A percentile compares a stretch with the other conserved stretches of the same genome.
phyloP scores from a whole-genome alignment of 2,113 vertebrate species.

The Hippocampus zosterae region DNA sequence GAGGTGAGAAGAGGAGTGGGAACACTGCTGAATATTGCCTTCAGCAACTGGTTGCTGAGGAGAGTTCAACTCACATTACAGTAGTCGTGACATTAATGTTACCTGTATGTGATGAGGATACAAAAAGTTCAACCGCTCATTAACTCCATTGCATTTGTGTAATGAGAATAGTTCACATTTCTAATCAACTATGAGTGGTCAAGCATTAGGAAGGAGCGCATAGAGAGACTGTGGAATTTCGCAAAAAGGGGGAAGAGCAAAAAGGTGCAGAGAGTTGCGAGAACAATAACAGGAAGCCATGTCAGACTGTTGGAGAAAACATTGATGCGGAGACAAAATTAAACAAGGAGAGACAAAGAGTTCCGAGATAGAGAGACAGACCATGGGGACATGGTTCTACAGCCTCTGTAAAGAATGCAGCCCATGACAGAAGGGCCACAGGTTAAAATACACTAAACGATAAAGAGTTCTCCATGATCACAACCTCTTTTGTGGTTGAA shows the following conservation, averaged over 20 bases:
- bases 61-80: slow-evolving; percentile 2
- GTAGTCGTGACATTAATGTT: slow-evolving; percentile 18
- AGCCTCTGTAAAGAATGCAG: slow-evolving; percentile 16
- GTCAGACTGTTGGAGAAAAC: slow-evolving; percentile 24
- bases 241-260: neutral
- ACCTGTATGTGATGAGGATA: slow-evolving; percentile 16
- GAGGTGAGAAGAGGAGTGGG: slow-evolving; percentile 21
- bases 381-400: slow-evolving; percentile 27
- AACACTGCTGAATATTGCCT: slow-evolving; percentile 9
- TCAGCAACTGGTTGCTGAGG: slow-evolving; percentile 9
- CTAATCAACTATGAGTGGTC: slow-evolving; percentile 44
- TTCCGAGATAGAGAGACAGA: slow-evolving; percentile 21
- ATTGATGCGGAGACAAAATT: neutral
- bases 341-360: neutral
- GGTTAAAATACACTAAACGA: neutral
- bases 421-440: neutral
- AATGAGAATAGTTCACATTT: slow-evolving; percentile 49
- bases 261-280: neutral
- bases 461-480: neutral
- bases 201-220: neutral
- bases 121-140: slow-evolving; percentile 42
- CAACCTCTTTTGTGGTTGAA: neutral
- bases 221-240: neutral
- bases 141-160: slow-evolving; percentile 29
- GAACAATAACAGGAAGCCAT: slow-evolving; percentile 29